Evolutionary conservation across 2,888 invertebrate species (phyloP).

Genomic region (Maniola hyperantus): DNA sequence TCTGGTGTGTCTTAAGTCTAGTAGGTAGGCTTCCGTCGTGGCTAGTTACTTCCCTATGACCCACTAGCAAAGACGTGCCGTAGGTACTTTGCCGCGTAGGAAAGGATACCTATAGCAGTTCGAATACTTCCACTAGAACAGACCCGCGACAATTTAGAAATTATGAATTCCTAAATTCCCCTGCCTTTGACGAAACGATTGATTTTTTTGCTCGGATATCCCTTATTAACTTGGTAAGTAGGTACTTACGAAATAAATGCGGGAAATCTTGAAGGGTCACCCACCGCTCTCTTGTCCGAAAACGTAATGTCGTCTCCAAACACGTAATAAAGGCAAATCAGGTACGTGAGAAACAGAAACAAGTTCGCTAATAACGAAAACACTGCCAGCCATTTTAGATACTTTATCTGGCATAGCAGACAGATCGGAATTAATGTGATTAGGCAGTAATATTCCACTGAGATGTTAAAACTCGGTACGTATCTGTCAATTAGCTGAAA

Average conservation of each 20-base stretch:
- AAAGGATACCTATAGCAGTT: no score
- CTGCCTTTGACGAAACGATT: no score
- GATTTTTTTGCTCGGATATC: no score
- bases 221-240: no score
- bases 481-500: constrained; percentile 74
- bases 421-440: constrained; percentile 66
- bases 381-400: constrained; percentile 92
- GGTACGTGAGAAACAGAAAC: constrained; percentile 89
- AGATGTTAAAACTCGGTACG: constrained; percentile 54
- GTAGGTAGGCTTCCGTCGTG: no score
- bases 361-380: constrained; percentile 95
- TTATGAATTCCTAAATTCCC: no score
- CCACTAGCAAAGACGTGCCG: no score
- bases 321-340: constrained; percentile 93
- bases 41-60: no score
- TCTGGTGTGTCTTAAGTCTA: no score
- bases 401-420: constrained; percentile 82
- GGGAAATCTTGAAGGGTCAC: constrained; percentile 85
- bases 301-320: constrained; percentile 80
- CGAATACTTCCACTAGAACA: no score
- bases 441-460: constrained; percentile 73
- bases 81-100: no score
- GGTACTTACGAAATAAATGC: constrained; percentile 89
- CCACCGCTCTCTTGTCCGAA: constrained; percentile 78
- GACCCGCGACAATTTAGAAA: no score